Base-by-base conservation (phyloP, 2,797 vertebrate genomes). In the Sphenodon punctatus region DNA sequence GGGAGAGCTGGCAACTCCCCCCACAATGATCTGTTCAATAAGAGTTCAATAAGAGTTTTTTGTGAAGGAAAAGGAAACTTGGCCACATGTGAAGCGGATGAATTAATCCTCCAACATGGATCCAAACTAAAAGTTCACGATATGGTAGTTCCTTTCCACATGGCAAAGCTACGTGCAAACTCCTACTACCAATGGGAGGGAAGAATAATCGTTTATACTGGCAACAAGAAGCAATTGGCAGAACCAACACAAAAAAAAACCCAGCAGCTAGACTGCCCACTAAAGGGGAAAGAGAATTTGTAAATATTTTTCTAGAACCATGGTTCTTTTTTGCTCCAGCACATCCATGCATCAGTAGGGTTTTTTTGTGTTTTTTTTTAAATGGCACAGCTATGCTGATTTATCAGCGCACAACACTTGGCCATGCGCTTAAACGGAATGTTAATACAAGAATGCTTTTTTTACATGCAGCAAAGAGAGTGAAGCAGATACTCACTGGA, bases 1-100 rank as follows among this genome's bases (percentile, higher is more conserved):
- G 34, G 98, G 97, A 39, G 97, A 97, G 88, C 92, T 97, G 88
- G 98, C 98, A 63, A 99, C 95, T 67, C 98, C 97, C 43, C 97
- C 97, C 22, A 97, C 98, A 64, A 99, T 97, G 88, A 99, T 97
- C 98, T 99, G 94, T 66, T 65, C 84, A 72, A 89, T 42, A 88
- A 87, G 85, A 90, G 16, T 19, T 36, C 56, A 9, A 79, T 88
- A 65, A 84, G 81, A 46, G 72, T 86, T 36, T 51, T 61, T 56
- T 69, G 79, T 84, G 68, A 76, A 60, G 59, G 82, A 32, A 38
- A 70, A 43, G 4, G 49, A 6, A 51, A 53, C 16, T 19, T 82
- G 30, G 41, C 51, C 5, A 80, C 22, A 60, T 34, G 60, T 88
- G 27, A 86, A 83, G 74, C 55, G 30, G 79, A 85, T 6, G 65